Evolutionary conservation across 1,140 invertebrate genomes (phyloP), one percentile per base, ranked within the genome.

Genomic region (Argopecten irradians): DNA sequence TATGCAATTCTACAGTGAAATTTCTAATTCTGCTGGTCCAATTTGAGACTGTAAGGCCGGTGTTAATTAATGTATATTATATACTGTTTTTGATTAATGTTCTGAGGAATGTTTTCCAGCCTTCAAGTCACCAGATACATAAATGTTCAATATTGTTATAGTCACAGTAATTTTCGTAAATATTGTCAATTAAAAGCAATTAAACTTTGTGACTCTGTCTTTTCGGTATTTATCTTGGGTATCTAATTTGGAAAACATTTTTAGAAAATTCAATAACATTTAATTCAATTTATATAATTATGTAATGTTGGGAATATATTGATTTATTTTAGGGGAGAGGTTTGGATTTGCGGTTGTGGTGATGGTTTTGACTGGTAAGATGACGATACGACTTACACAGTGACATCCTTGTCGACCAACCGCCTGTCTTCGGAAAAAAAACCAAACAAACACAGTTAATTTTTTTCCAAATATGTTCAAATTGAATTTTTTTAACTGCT

Each of bases 191-290:
- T 71, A 71, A 71, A 71, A 28, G 55, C 55, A 71, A 28, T 71
- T 71, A 71, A 71, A 71, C 55, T 71, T 71, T 71, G 55, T 28
- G 55, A 71, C 55, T 71, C 55, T n/a, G 28, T 71, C 55, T 28
- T 71, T 71, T 71, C 55, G n/a, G 55, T 71, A 71, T 71, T 71
- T 71, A 71, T 71, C 55, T 28, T 22, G n/a, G 55, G 55, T 71
- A 71, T 71, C 55, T 71, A 71, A 71, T 71, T 71, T 71, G 55
- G 55, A 71, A 71, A 71, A 71, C 55, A 71, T 71, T 71, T 71
- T 71, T 71, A 71, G 55, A 71, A 71, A 71, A 71, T 71, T 71
- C 55, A 71, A 71, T 71, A 71, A 71, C 55, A 71, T 71, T n/a
- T 71, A 71, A 71, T 71, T 71, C 55, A 71, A 71, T 71, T 71